Base-by-base conservation (phyloP, 2,888 invertebrate species). In the Xanthia togata region DNA sequence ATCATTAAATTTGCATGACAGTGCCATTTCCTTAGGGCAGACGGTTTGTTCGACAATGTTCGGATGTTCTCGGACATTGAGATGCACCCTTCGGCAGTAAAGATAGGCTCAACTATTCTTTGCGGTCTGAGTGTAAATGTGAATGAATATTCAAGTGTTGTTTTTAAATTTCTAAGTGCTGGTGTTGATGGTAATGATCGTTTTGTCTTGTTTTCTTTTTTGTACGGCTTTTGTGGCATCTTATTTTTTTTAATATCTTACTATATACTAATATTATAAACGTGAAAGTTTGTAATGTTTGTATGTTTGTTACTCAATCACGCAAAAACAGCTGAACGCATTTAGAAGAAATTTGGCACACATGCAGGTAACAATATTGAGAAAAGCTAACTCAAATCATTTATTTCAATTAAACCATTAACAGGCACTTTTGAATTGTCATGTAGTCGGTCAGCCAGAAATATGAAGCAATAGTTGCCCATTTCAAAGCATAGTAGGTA, bases 1-100 rank as follows among this genome's bases (percentile, higher is more conserved):
- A 90, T 90, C 91, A 91, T 93, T 90, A 92, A 91, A 94, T 94
- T 95, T 94, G 93, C 94, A 95, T 95, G 91, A 93, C 92, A 92
- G 90, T 93, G 88, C 90, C 89, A 85, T 89, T 93, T 93, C 91
- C 91, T 91, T 88, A 83, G 87, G 88, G 87, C 83, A 76, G 78
- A 84, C 82, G 78, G 72, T 76, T 76, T 83, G 88, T 87, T 81
- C 85, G 87, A 79, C 85, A 41, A 38, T 62, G 81, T 62, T 80
- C 71, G 81, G 79, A 65, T 55, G 47, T 85, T 38, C 62, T 85
- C 70, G 84, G 89, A 83, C 90, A 91, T 93, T 94, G 89, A 89
- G 91, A 94, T 94, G 93, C 94, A 94, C 94, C 94, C 94, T 90
- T 81, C 79, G 74, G 81, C 88, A 87, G 90, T 94, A 93, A 94